phyloP scores from a whole-genome alignment of 2,797 vertebrate species.

The Hydrolagus colliei region DNA sequence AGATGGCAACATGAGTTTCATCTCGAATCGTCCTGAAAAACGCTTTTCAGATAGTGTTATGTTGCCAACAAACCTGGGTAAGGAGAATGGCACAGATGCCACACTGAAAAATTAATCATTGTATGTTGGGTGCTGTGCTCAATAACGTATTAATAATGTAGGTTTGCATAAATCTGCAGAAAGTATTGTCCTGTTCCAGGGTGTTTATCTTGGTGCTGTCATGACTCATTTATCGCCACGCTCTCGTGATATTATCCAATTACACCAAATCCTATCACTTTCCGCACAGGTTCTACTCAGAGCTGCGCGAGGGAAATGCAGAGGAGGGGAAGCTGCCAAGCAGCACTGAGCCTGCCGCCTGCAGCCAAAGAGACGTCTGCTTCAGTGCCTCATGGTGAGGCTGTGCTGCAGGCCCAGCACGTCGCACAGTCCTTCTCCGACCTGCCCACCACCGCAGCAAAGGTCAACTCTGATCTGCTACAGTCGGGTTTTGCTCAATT shows the following conservation, averaged over 20 bases:
- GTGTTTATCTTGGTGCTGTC: background rate
- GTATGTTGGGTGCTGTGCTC: background rate
- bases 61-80: constrained; percentile 23
- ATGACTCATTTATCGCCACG: background rate
- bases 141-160: constrained; percentile 6
- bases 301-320: constrained; percentile 39
- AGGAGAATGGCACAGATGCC: background rate
- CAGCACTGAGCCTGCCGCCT: constrained; percentile 39
- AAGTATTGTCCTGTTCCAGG: background rate
- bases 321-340: constrained; percentile 43
- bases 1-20: background rate
- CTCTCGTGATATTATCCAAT: background rate
- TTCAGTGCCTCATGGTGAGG: constrained; percentile 34
- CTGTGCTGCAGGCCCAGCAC: constrained; percentile 33
- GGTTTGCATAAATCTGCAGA: background rate
- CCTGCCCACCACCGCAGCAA: constrained; percentile 51
- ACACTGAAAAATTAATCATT: background rate
- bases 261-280: background rate
- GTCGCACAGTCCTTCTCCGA: constrained; percentile 35
- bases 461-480: constrained; percentile 62
- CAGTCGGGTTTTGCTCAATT: constrained; percentile 59
- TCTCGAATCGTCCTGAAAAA: constrained; percentile 20
- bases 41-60: background rate
- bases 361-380: constrained; percentile 44
- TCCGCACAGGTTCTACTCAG: constrained; percentile 46